Conservation (phyloP, 2,888 invertebrate genomes). For the Ophion ventricosus region DNA sequence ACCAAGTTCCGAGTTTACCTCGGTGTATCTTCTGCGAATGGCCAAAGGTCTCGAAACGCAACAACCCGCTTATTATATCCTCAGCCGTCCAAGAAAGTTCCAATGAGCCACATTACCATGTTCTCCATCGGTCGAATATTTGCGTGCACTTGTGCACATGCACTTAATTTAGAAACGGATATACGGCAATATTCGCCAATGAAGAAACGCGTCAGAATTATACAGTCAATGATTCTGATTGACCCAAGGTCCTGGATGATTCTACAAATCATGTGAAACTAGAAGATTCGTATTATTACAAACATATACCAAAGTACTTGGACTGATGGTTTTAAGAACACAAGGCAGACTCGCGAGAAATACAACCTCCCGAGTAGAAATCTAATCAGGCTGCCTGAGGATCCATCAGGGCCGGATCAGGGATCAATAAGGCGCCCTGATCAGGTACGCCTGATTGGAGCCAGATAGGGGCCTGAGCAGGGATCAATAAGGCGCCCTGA, state of each 20-base stretch:
- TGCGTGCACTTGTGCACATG: conserved; percentile 2
- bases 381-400: too few relatives aligned
- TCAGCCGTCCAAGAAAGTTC: background rate
- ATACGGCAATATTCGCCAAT: background rate
- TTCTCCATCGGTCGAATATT: background rate
- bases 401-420: too few relatives aligned
- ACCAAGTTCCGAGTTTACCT: background rate
- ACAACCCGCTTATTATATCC: background rate
- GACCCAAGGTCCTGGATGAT: background rate
- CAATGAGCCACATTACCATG: background rate
- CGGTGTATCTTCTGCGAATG: background rate
- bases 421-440: too few relatives aligned
- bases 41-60: conserved; percentile 1
- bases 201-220: background rate
- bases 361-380: too few relatives aligned
- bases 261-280: background rate
- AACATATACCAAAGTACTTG: too few relatives aligned
- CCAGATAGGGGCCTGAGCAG: too few relatives aligned
- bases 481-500: too few relatives aligned
- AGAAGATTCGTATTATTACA: background rate
- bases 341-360: too few relatives aligned
- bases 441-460: too few relatives aligned
- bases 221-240: background rate
- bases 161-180: conserved; percentile 11
- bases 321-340: too few relatives aligned